These are phyloP conservation scores for Netelia inedita DNA, from an alignment of 2,888 invertebrate species.

Conservation along the genomic window DNA sequence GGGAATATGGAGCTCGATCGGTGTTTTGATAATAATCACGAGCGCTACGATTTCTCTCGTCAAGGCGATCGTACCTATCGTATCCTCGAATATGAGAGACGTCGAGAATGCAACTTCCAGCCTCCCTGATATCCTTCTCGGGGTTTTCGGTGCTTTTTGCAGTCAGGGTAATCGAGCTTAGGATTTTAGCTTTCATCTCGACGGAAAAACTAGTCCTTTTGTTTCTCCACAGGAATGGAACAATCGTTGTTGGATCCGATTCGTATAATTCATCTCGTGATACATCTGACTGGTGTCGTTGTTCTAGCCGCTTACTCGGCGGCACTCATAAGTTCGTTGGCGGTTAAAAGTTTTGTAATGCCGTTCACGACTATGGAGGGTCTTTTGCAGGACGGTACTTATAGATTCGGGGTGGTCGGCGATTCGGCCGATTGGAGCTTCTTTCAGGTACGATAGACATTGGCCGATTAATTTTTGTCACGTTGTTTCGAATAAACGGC, in stretches of 20 bases:
- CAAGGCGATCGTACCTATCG: constrained; percentile 60
- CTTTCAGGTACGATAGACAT: constrained; percentile 76
- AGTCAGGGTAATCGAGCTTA: constrained; percentile 76
- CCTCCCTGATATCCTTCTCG: constrained; percentile 76
- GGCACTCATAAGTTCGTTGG: constrained; percentile 81
- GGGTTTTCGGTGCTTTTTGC: constrained; percentile 81
- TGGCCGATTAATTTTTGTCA: neutral
- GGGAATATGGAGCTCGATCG: constrained; percentile 79
- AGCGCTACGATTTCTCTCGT: constrained; percentile 74
- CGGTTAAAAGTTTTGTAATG: constrained; percentile 80
- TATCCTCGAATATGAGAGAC: constrained; percentile 27
- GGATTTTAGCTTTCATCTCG: neutral
- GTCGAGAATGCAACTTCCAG: constrained; percentile 28
- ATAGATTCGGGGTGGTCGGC: constrained; percentile 79
- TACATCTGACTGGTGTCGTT: constrained; percentile 81
- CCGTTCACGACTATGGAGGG: constrained; percentile 84
- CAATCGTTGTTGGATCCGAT: constrained; percentile 76
- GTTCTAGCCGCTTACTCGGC: constrained; percentile 83
- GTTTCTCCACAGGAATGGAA: constrained; percentile 74
- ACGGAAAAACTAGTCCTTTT: neutral
- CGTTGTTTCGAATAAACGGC: too few species aligned
- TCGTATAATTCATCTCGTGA: constrained; percentile 79
- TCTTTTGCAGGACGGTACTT: constrained; percentile 80
- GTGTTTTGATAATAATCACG: constrained; percentile 74
- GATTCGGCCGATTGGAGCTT: constrained; percentile 81